phyloP scores from a whole-genome alignment of 2,113 vertebrate species.

The Cochlearius cochlearius region DNA sequence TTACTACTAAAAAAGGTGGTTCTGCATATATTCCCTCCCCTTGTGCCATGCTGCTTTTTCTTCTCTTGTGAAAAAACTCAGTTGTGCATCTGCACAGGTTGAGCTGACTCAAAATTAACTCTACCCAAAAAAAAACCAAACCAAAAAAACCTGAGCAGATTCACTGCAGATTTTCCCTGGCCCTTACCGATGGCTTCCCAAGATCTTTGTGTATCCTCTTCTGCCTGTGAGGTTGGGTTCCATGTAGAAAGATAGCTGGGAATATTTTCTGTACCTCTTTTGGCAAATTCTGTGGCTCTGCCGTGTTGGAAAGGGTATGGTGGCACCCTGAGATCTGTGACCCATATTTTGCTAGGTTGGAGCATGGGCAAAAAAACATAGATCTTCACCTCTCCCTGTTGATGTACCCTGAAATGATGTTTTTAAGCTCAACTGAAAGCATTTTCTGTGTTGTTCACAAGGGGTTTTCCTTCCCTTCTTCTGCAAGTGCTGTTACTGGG shows the following conservation, averaged over 20 bases:
- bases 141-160: not conserved
- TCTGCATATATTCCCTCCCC: not conserved
- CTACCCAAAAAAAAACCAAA: not conserved
- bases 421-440: not conserved
- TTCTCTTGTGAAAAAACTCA: not conserved
- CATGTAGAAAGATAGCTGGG: not conserved
- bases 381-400: not conserved
- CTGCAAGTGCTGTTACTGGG: not conserved
- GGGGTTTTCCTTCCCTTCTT: not conserved
- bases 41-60: not conserved
- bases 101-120: not conserved
- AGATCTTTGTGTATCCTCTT: not conserved
- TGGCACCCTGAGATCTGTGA: not conserved
- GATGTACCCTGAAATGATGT: not conserved
- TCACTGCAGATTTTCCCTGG: not conserved
- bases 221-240: not conserved
- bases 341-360: not conserved
- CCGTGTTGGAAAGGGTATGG: not conserved
- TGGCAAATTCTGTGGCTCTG: not conserved
- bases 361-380: not conserved
- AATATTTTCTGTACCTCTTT: not conserved
- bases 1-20: not conserved
- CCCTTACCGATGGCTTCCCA: not conserved
- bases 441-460: not conserved
- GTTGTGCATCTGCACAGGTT: not conserved